Conservation (phyloP, 1,140 invertebrate species). For the Drosophila burlai region DNA sequence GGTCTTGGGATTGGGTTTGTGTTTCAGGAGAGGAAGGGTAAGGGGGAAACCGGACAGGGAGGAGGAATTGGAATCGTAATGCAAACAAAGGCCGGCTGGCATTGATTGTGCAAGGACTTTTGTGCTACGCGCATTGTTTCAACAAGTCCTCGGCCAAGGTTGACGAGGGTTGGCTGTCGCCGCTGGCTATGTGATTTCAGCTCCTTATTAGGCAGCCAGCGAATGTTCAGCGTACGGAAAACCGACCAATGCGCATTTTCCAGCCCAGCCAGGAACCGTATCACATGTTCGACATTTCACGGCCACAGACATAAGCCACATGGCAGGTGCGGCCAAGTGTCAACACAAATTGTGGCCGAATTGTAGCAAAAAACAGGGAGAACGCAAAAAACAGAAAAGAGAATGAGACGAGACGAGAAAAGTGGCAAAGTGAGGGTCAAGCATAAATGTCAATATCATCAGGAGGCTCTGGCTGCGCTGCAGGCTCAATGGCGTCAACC, state of each 20-base stretch:
- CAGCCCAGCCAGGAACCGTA: not conserved
- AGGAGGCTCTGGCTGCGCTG: conserved; percentile 47
- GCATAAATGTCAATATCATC: conserved; percentile 81
- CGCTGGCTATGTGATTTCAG: conserved; percentile 40
- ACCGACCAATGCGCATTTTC: conserved; percentile 59
- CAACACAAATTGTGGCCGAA: conserved; percentile 64
- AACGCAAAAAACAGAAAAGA: not conserved
- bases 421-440: conserved; percentile 54
- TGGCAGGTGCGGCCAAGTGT: conserved; percentile 76
- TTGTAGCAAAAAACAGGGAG: conserved; percentile 40
- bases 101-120: conserved; percentile 67
- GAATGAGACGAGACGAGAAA: conserved; percentile 16
- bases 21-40: not conserved
- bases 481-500: conserved; percentile 60
- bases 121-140: conserved; percentile 62
- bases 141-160: conserved; percentile 57
- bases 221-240: conserved; percentile 35
- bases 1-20: conserved; percentile 29
- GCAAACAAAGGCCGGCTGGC: conserved; percentile 70
- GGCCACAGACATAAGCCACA: conserved; percentile 31
- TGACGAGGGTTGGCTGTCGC: conserved; percentile 28
- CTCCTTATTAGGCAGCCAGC: conserved; percentile 38
- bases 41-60: not conserved
- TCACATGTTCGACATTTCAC: conserved; percentile 22
- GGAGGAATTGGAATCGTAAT: conserved; percentile 45